Conservation (phyloP, 2,888 invertebrate species). For the Malacosoma neustria region DNA sequence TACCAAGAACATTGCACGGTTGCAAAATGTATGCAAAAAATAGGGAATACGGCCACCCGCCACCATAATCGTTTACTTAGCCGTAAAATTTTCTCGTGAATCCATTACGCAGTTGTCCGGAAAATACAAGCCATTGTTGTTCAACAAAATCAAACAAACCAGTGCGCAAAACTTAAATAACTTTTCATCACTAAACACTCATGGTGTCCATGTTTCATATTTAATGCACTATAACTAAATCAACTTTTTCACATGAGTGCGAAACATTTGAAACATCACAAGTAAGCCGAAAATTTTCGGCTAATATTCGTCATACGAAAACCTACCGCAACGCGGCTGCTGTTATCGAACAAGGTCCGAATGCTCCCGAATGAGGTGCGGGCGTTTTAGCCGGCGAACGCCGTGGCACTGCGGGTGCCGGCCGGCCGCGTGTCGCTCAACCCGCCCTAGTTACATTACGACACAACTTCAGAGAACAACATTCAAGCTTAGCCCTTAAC, state of each 20-base stretch:
- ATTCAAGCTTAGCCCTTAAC: constrained; percentile 21
- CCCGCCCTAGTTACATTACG: constrained; percentile 36
- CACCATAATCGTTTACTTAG: not conserved
- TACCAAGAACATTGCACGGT: too few relatives aligned
- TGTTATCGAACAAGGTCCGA: constrained; percentile 30
- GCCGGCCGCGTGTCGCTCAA: constrained; percentile 54
- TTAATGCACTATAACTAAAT: constrained; percentile 20
- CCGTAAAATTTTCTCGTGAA: not conserved
- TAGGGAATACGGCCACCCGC: not conserved
- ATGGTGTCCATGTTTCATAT: constrained; percentile 16
- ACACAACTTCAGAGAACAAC: constrained; percentile 30
- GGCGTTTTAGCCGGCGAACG: constrained; percentile 49
- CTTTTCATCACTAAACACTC: constrained; percentile 23
- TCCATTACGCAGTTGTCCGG: not conserved
- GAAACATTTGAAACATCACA: constrained; percentile 17
- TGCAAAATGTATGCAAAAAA: not conserved
- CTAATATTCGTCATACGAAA: constrained; percentile 34
- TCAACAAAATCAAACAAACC: constrained; percentile 20
- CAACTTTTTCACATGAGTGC: too few relatives aligned
- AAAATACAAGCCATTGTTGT: constrained; percentile 7
- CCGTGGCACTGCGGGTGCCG: constrained; percentile 65
- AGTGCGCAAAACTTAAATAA: constrained; percentile 30
- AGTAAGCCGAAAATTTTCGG: constrained; percentile 19
- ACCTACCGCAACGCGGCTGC: constrained; percentile 55
- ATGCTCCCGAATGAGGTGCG: constrained; percentile 32